phyloP scores from a whole-genome alignment of 2,797 vertebrate genomes.

The Acrossocheilus fasciatus region DNA sequence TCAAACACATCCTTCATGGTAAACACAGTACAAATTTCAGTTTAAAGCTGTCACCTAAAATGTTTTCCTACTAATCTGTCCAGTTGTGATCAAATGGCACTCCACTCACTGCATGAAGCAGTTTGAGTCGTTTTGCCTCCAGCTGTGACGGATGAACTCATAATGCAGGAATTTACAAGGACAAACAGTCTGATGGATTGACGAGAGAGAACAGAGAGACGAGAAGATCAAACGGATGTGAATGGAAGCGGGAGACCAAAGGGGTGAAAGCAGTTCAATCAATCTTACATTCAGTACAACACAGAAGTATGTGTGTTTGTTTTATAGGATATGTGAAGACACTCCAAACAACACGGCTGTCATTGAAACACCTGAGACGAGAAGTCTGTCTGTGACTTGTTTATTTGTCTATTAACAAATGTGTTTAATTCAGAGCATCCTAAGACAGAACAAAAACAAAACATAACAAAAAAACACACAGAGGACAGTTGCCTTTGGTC shows the following conservation, averaged over 20 bases:
- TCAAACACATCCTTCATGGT: conserved; percentile 4
- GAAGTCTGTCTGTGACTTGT: conserved; percentile 5
- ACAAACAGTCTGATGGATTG: conserved; percentile 16
- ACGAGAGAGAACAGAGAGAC: background rate
- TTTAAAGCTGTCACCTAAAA: background rate
- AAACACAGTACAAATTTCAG: background rate
- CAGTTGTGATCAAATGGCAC: conserved; percentile 10
- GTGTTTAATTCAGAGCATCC: conserved; percentile 1
- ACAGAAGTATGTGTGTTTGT: background rate
- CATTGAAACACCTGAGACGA: background rate
- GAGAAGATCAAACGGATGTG: background rate
- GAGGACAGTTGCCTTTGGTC: background rate
- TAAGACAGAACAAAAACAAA: background rate
- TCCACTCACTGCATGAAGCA: background rate
- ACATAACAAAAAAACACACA: background rate
- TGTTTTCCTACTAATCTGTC: background rate
- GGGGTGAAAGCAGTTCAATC: conserved; percentile 5
- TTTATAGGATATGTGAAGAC: background rate
- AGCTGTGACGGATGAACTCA: conserved; percentile 18
- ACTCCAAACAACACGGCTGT: background rate
- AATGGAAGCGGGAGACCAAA: conserved; percentile 1
- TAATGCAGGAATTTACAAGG: conserved; percentile 12
- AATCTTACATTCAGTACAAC: background rate
- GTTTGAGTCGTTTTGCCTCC: background rate
- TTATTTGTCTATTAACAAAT: conserved; percentile 14